Base-by-base conservation (phyloP, 2,797 vertebrate genomes). In the Crossoptilon crossoptilon region DNA sequence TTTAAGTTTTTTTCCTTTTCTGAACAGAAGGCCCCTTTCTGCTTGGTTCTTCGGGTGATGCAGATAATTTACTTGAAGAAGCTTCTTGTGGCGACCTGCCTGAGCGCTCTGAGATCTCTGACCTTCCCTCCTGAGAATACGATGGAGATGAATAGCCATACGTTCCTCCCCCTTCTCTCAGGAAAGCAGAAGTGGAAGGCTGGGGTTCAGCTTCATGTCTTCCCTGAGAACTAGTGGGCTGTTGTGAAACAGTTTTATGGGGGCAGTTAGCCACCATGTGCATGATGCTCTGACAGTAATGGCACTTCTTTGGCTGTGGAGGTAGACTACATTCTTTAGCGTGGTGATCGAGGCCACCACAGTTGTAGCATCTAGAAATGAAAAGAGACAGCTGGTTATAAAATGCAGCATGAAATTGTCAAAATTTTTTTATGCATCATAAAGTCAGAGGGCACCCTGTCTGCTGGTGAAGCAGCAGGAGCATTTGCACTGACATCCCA, bases 271-370 rank as follows among this genome's bases (percentile, higher is more conserved):
- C 98, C 97, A 98, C 98, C 98, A 98, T 98, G 97, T 98, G 98
- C 96, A 95, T 96, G 97, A 98, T 97, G 96, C 98, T 98, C 97
- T 98, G 98, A 96, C 98, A 98, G 97, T 97, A 98, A 98, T 98
- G 98, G 98, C 98, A 98, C 98, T 98, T 98, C 98, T 98, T 98
- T 98, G 98, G 98, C 98, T 98, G 98, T 67, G 98, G 98, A 98
- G 98, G 98, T 97, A 98, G 97, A 95, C 96, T 98, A 83, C 98
- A 98, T 97, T 98, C 98, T 91, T 98, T 98, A 89, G 98, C 98
- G 37, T 98, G 98, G 96, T 98, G 98, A 96, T 98, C 98, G 17
- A 98, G 98, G 93, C 98, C 98, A 58, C 98, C 98, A 43, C 98
- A 98, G 87, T 98, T 98, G 97, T 98, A 98, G 97, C 98, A 98